Evolutionary conservation across 1,140 invertebrate genomes (phyloP).

Genomic region (Lanistes nyassanus): DNA sequence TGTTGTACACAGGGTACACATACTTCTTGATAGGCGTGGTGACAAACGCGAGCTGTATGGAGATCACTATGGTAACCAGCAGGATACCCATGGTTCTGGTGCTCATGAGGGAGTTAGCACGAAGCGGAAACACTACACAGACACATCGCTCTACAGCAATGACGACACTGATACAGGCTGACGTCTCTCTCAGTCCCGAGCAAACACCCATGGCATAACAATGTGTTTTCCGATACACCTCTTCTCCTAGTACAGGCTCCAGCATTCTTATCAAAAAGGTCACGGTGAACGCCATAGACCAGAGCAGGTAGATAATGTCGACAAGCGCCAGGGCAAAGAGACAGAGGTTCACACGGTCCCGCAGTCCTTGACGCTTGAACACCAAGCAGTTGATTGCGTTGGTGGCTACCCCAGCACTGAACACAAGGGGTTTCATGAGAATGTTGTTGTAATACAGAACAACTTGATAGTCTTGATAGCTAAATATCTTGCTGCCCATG

Average conservation of each 20-base stretch:
- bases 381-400: background rate
- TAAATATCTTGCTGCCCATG: background rate
- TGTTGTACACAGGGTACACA: background rate
- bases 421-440: background rate
- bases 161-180: background rate
- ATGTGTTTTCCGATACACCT: background rate
- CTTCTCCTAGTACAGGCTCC: background rate
- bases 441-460: background rate
- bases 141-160: background rate
- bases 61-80: background rate
- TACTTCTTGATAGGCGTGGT: background rate
- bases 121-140: background rate
- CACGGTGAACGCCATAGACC: background rate
- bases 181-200: background rate
- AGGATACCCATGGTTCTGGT: conserved; percentile 2
- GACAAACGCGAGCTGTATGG: background rate
- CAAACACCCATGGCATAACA: background rate
- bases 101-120: background rate
- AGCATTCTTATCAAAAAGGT: background rate
- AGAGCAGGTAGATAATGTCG: background rate
- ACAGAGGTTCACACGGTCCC: too few relatives aligned
- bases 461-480: background rate
- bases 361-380: too few relatives aligned
- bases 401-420: background rate
- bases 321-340: background rate